Base-by-base conservation (phyloP, 2,113 vertebrate genomes). In the Ceuthmochares aereus region DNA sequence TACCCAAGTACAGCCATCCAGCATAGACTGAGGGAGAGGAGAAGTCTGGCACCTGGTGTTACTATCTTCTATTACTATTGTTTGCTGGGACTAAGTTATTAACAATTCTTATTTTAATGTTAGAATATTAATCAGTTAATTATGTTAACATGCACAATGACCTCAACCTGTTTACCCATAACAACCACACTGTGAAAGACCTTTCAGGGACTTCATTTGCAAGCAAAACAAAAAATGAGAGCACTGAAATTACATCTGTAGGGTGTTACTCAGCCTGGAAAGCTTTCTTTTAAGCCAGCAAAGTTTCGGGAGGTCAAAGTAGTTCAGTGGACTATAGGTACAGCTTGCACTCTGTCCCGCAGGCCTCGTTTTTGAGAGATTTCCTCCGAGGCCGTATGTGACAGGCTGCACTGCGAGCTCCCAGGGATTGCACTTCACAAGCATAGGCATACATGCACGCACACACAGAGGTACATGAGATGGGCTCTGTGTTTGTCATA, bases 1-100 rank as follows among this genome's bases (percentile, higher is more conserved):
- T 13, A 6, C 13, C 34, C 18, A 32, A 17, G 32, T 5, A 19
- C 59, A 72, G 42, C 47, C 5, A 4, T 37, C 18, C 54, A 26
- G 9, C 2, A 0, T 4, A n/a, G 56, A 22, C 25, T 52, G 1
- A 5, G 26, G 27, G 20, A 19, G 8, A 32, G 25, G 36, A 23
- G 32, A 36, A 18, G 42, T 18, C 52, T 82, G 60, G 54, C 62
- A 20, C 9, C 56, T 81, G 34, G 23, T 34, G 15, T 82, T 72
- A 14, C 26, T 32, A 0, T 56, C 12, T 49, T 70, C 12, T 69
- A 2, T 64, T 59, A 52, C n/a, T 25, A 21, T 59, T 55, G 49
- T 80, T 70, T 74, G 70, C 42, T 18, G 34, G 26, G 12, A 63
- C 59, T 47, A 45, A 79, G 67, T 84, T 70, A 37, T 45, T 75